A percentile compares a stretch with the other conserved stretches of the same genome.
Evolutionary conservation across 1,140 invertebrate genomes (phyloP).

Genomic region (Drosophila virilis): DNA sequence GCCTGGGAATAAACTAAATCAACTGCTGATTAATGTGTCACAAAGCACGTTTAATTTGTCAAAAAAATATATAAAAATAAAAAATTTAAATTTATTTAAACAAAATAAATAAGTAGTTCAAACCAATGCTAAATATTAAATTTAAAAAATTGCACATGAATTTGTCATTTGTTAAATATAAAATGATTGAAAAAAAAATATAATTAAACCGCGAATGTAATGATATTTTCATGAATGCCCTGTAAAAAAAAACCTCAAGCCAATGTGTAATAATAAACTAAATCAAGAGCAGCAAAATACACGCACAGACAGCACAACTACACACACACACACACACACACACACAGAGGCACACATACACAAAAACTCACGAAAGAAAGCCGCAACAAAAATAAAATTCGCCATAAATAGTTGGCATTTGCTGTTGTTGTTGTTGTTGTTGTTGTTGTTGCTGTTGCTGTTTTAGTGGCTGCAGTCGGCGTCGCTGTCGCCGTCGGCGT

Average conservation of each 20-base stretch:
- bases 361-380: constrained; percentile 50
- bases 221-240: not conserved
- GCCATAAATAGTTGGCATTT: constrained; percentile 75
- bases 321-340: constrained; percentile 19
- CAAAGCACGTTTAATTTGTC: too few relatives aligned
- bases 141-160: too few relatives aligned
- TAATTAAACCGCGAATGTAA: too few relatives aligned
- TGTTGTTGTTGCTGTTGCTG: constrained; percentile 17
- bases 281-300: constrained; percentile 46
- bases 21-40: too few relatives aligned
- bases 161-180: too few relatives aligned
- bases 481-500: constrained; percentile 11
- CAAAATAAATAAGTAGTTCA: too few relatives aligned
- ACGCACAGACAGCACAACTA: not conserved
- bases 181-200: too few relatives aligned
- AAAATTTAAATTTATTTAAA: not conserved
- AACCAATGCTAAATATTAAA: too few relatives aligned
- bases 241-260: not conserved
- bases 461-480: constrained; percentile 11
- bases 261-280: constrained; percentile 26
- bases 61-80: not conserved
- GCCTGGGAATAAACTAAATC: constrained; percentile 28
- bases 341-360: constrained; percentile 11
- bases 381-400: constrained; percentile 48
- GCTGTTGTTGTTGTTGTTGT: constrained; percentile 36